Base-by-base conservation (phyloP, 2,888 invertebrate genomes). In the Caenorhabditis sinica region DNA sequence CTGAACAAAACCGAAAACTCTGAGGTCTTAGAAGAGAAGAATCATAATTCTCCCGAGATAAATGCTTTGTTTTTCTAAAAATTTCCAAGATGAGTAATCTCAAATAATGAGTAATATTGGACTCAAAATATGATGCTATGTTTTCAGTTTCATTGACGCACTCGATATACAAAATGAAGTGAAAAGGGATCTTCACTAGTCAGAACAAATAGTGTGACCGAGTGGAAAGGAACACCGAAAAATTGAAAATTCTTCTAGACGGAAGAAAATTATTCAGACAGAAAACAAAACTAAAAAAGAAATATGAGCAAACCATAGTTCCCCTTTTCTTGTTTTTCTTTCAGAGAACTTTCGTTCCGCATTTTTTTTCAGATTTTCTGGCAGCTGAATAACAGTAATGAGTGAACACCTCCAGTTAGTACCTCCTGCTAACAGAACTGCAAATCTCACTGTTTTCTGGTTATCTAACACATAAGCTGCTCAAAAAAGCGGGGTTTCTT, bases 311-410 rank as follows among this genome's bases (percentile, higher is more conserved):
- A 23, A 56, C 11, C 15, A 15, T 56, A 40, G 23, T 28, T 56
- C 25, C 11, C 28, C n/a, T 56, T 56, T 56, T 28, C 25, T 25
- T 53, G 25, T 25, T 53, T 53, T 56, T 28, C 28, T 73, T 72
- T 49, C 8, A n/a, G 20, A 33, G 20, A 28, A 53, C 13, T 43
- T 36, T 25, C 56, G 1, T 43, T 13, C 20, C 30, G 71, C 45
- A 58, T 58, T 43, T 58, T 60, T 36, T 71, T 58, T 51, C 43
- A 30, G 23, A 40, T 40, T 74, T 25, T 36, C 66, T n/a, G 51
- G 45, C 75, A 76, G 68, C 76, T 76, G 76, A 68, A 43, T 60
- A 66, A 49, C 33, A 45, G 60, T 68, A 60, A 76, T 43, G 60
- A 68, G 33, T 53, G 8, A 76, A 23, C 45, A 33, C 2, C 60